Base-by-base conservation (phyloP, 1,140 invertebrate genomes). In the Nasonia giraulti region DNA sequence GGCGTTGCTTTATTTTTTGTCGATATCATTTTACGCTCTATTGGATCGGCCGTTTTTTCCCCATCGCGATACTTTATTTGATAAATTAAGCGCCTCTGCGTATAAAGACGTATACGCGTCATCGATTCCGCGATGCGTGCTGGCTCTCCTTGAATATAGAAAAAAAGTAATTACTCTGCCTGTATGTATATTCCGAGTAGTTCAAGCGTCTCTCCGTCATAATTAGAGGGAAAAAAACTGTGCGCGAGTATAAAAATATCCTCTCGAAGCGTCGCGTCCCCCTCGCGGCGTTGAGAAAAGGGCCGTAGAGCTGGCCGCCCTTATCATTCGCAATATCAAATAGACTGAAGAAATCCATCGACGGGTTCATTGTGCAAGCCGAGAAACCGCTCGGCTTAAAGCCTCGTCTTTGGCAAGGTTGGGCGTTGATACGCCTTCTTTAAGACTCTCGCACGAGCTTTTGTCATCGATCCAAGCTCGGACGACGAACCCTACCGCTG, bases 341-440 rank as follows among this genome's bases (percentile, higher is more conserved):
- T 5, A 44, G 79, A 71, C 23, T 81, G 27, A 27, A 50, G 37
- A 73, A 81, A 81, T 71, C 69, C 23, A 81, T 81, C 79, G 79
- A 73, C 10, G 23, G 37, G 5, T 11, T 11, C 68, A 69, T 69
- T 69, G 66, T 23, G 27, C 66, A n/a, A 66, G 62, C 62, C 62
- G 62, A 66, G n/a, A 44, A 76, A n/a, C 12, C 23, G 11, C 17
- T 78, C 44, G 76, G 20, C 17, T 55, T 20, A 55, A 55, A 55
- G 50, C 50, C 50, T 55, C 50, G 17, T 55, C 55, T 20, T 62
- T 6, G 33, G 33, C 33, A 37, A 37, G 3, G 33, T 37, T 37
- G 33, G 5, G 33, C 68, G n/a, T 12, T 10, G 69, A 81, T 81
- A 44, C 33, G 27, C 11, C n/a, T n/a, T n/a, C n/a, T n/a, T n/a